These are phyloP conservation scores for Mactromeris polynyma DNA, from an alignment of 2,888 invertebrate genomes.

Conservation along the genomic window DNA sequence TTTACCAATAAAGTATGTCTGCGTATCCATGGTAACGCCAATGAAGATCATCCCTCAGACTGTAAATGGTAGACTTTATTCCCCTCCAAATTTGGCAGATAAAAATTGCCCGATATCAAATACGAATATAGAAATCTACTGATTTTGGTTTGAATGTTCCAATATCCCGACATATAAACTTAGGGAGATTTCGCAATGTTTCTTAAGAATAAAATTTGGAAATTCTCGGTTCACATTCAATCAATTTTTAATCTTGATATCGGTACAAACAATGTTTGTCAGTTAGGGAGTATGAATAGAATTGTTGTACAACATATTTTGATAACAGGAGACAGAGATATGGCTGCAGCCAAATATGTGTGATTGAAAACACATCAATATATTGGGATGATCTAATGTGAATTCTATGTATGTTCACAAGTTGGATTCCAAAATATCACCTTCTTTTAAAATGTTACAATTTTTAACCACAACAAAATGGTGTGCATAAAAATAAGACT, in stretches of 20 bases:
- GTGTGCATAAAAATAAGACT: too few species aligned
- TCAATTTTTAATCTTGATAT: background rate
- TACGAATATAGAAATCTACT: constrained; percentile 9
- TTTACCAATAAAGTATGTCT: constrained; percentile 49
- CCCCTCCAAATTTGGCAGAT: constrained; percentile 21
- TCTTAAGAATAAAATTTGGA: background rate
- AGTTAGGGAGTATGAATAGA: background rate
- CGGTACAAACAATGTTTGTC: background rate
- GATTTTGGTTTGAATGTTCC: background rate
- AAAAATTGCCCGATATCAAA: background rate
- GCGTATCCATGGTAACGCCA: constrained; percentile 33
- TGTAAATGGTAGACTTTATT: constrained; percentile 47
- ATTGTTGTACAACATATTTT: background rate
- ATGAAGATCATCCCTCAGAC: constrained; percentile 26
- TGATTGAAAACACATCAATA: too few species aligned
- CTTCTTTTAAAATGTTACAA: too few species aligned
- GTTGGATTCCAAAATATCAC: too few species aligned
- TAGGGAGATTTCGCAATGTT: background rate
- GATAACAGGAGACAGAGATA: background rate
- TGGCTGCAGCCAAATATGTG: background rate
- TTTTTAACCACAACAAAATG: too few species aligned
- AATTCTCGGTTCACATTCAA: background rate
- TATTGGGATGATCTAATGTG: too few species aligned
- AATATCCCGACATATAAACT: background rate
- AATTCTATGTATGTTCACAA: too few species aligned